Base-by-base conservation (phyloP, 1,140 invertebrate species). In the Leptoteleia sp. region DNA sequence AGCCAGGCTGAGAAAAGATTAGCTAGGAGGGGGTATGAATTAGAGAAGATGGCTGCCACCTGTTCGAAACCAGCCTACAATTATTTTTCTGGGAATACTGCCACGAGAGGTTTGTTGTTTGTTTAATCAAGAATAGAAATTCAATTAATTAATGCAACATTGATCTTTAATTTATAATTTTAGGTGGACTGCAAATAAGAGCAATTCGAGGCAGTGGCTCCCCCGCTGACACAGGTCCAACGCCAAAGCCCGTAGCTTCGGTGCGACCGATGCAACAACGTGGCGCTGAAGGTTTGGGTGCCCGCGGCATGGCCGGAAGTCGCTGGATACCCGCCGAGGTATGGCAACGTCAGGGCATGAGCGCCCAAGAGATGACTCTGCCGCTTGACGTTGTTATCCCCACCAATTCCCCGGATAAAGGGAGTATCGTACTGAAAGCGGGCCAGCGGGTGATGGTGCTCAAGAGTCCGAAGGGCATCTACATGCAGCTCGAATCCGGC, bases 391-490 rank as follows among this genome's bases (percentile, higher is more conserved):
- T 98, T 38, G 95, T 97, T 9, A 96, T 98, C 82, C 97, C 96
- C 35, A 97, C 96, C 0, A 97, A 96, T 88, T 95, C 94, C 48
- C 93, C 93, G n/a, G 96, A 95, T 78, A 94, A 95, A 81, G 94
- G 93, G 13, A 95, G 94, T 81, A 97, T 96, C 62, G 94, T 96
- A 5, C 90, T 99, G 11, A 97, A 97, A 85, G 95, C 96, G 3
- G 97, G 97, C 0, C 96, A 98, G 85, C 93, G 96, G 78, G 96
- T 99, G 0, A 94, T 98, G 91, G 96, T 99, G 1, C 91, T 99
- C 1, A 97, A 97, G 85, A 98, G 96, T 11, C 94, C 96, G 0
- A 98, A 98, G 89, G 97, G 97, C 25, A 97, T 98, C 64, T 98
- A 98, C 87, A 96, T 99, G 93, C 95, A 98, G 76, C 90, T 98